Evolutionary conservation across 2,113 vertebrate genomes (phyloP), one percentile per base, ranked within the genome.

Genomic region (Chrysemys picta): DNA sequence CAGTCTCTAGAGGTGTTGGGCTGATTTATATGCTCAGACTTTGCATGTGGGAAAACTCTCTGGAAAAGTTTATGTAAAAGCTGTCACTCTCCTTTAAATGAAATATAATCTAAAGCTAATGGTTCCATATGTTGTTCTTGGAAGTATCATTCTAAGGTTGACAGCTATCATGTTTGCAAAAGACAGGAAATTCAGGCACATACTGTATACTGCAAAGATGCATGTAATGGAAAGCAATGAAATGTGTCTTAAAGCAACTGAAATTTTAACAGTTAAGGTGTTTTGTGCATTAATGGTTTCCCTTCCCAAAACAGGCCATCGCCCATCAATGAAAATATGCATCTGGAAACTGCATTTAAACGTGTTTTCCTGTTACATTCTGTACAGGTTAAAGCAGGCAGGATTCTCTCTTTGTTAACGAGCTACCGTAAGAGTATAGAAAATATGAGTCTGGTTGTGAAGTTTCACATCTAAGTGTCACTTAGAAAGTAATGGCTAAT

Each of bases 61-160:
- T 45, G 29, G 35, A 86, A 89, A 85, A 91, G 12, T 31, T 91
- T 2, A 54, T 25, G 31, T 56, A 83, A 89, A 83, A 89, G 89
- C 65, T 72, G 72, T 82, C 80, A 91, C 29, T 83, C 54, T 88
- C 24, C 2, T 45, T 80, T 84, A 95, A 94, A 27, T 56, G 56
- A 84, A 96, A 93, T 95, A 45, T 88, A 95, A 89, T 45, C 16
- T 78, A 82, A 93, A 95, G 21, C 47, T 92, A 95, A 85, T 6
- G 86, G 52, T 83, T 80, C 75, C 12, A 95, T 79, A 54, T 79
- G 88, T 72, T 80, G n/a, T 81, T 93, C 57, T 85, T 89, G 53
- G 47, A 91, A 96, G 80, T 27, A 85, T 38, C 49, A 53, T 93
- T 82, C 21, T 75, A 1, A 87, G 83, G 49, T 50, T 78, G 47